phyloP scores from a whole-genome alignment of 2,797 vertebrate species.

The Acanthopagrus latus region DNA sequence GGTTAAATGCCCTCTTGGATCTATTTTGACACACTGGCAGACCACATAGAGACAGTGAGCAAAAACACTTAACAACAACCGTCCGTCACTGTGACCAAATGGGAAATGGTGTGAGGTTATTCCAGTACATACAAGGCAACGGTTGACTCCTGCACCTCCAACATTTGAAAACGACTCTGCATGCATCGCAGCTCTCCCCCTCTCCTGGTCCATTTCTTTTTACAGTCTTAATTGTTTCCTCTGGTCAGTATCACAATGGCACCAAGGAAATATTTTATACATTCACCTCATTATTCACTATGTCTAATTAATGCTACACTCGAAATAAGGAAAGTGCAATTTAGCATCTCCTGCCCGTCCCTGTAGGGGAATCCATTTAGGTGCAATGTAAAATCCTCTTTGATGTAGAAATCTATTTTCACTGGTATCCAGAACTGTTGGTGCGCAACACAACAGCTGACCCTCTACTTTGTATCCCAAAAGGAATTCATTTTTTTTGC shows the following conservation, averaged over 20 bases:
- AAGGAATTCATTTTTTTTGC: slow-evolving; percentile 48
- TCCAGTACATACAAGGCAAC: slow-evolving; percentile 12
- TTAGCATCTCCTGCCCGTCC: slow-evolving; percentile 63
- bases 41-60: slow-evolving; percentile 52
- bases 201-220: slow-evolving; percentile 30
- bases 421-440: slow-evolving; percentile 51
- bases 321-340: slow-evolving; percentile 72
- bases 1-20: slow-evolving; percentile 60
- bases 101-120: slow-evolving; percentile 15
- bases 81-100: slow-evolving; percentile 24
- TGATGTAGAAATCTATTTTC: slow-evolving; percentile 69
- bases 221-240: neutral
- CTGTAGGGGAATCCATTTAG: slow-evolving; percentile 64
- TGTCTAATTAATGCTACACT: slow-evolving; percentile 77
- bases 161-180: neutral
- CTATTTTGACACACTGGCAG: slow-evolving; percentile 71
- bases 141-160: neutral
- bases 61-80: slow-evolving; percentile 22
- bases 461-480: slow-evolving; percentile 50
- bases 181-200: neutral
- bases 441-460: slow-evolving; percentile 64
- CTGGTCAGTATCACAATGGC: slow-evolving; percentile 57
- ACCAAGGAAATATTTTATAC: slow-evolving; percentile 71
- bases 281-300: slow-evolving; percentile 76
- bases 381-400: slow-evolving; percentile 66